These are phyloP conservation scores for Intellagama lesueurii DNA, from an alignment of 2,797 vertebrate genomes.

Conservation along the genomic window DNA sequence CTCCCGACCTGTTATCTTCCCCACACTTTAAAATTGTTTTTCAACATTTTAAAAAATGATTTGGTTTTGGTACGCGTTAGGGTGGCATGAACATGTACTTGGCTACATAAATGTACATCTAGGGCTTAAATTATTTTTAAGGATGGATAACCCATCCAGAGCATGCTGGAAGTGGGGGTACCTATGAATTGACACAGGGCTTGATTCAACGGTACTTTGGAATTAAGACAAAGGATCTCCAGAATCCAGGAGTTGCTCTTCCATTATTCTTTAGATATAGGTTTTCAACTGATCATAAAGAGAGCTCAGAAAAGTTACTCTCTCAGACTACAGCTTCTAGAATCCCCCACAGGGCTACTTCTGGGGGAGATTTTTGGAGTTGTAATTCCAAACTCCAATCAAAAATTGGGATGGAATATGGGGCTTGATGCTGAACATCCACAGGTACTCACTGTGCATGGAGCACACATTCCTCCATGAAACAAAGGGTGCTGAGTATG, in stretches of 20 bases:
- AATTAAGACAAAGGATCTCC: neutral
- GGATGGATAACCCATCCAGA: neutral
- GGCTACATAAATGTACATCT: neutral
- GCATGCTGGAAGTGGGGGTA: neutral
- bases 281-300: neutral
- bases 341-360: too few relatives aligned
- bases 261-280: neutral
- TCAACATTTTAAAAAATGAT: too few relatives aligned
- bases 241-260: neutral
- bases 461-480: constrained; percentile 52
- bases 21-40: too few relatives aligned
- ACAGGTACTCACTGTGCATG: constrained; percentile 33
- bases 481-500: constrained; percentile 50
- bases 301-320: neutral
- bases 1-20: too few relatives aligned
- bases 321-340: too few relatives aligned
- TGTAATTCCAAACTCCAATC: too few relatives aligned
- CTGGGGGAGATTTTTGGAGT: too few relatives aligned
- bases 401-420: neutral
- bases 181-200: neutral
- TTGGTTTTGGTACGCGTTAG: neutral
- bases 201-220: neutral
- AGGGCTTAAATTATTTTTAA: neutral
- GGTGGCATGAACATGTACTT: neutral
- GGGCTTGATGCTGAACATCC: neutral